Evolutionary conservation across 2,113 vertebrate genomes (phyloP).

Genomic region (Pionites leucogaster): DNA sequence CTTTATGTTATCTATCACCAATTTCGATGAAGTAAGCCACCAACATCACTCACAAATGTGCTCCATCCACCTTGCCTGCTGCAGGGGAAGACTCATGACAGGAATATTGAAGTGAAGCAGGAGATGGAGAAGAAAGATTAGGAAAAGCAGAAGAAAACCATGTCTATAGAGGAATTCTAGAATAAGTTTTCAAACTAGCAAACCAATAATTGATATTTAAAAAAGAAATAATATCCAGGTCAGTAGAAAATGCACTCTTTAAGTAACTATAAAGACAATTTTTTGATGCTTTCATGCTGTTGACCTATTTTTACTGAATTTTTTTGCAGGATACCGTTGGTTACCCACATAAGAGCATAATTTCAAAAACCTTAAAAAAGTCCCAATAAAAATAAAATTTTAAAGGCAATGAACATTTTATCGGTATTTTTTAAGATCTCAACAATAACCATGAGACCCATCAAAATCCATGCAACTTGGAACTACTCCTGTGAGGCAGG

Average conservation of each 20-base stretch:
- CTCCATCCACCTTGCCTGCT: neutral
- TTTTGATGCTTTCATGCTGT: constrained; percentile 65
- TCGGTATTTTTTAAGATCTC: constrained; percentile 55
- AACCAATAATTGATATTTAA: constrained; percentile 75
- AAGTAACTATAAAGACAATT: constrained; percentile 44
- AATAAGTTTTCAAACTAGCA: constrained; percentile 28
- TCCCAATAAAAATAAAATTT: constrained; percentile 55
- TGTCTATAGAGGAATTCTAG: neutral
- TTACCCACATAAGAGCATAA: constrained; percentile 12
- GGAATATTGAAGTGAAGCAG: neutral
- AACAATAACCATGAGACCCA: constrained; percentile 44
- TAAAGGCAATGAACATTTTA: constrained; percentile 68
- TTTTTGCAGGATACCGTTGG: constrained; percentile 52
- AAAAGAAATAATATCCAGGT: constrained; percentile 65
- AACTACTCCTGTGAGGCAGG: neutral
- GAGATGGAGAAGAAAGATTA: neutral
- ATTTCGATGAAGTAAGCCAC: neutral
- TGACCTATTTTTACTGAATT: constrained; percentile 42
- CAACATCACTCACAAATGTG: neutral
- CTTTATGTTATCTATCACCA: neutral
- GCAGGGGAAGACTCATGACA: neutral
- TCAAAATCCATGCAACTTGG: neutral
- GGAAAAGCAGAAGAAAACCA: neutral
- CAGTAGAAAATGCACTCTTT: constrained; percentile 55
- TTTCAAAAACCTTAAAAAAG: constrained; percentile 54